These are phyloP conservation scores for Zoroaster sp. DNA, from an alignment of 53 echinoderm and acorn worm species.

Conservation along the genomic window DNA sequence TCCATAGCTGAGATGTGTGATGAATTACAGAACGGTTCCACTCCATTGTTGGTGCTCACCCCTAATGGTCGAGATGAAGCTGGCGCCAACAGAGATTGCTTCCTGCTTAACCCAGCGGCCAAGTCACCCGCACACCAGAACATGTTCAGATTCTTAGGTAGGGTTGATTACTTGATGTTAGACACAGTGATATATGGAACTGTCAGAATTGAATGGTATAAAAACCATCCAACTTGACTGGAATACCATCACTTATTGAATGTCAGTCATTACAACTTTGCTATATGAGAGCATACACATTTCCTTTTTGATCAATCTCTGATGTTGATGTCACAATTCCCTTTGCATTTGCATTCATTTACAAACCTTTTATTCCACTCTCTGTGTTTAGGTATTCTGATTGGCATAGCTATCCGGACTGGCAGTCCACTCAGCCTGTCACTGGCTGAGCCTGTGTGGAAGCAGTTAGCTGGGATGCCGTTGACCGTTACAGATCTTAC, in stretches of 20 bases:
- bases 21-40: constrained; percentile 96
- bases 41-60: constrained; percentile 85
- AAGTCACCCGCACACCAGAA: constrained; percentile 78
- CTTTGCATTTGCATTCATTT: too few species aligned
- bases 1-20: constrained; percentile 99
- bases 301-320: not conserved
- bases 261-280: not conserved
- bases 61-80: constrained; percentile 96
- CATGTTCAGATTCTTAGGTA: constrained; percentile 95
- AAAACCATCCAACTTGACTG: too few species aligned
- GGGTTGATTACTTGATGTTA: not conserved
- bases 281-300: not conserved
- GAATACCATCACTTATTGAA: not conserved
- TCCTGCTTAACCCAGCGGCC: constrained; percentile 90
- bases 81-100: constrained; percentile 96
- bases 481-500: constrained; percentile 95
- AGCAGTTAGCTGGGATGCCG: constrained; percentile 98
- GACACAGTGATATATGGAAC: not conserved
- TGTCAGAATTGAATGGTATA: too few species aligned
- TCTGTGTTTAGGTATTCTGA: constrained; percentile 74
- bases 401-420: constrained; percentile 96
- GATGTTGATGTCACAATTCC: too few species aligned
- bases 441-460: constrained; percentile 97
- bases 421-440: constrained; percentile 94
- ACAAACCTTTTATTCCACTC: not conserved